These are phyloP conservation scores for Paramuricea clavata DNA, from an alignment of 92 coral and sea anemone species.

Conservation along the genomic window DNA sequence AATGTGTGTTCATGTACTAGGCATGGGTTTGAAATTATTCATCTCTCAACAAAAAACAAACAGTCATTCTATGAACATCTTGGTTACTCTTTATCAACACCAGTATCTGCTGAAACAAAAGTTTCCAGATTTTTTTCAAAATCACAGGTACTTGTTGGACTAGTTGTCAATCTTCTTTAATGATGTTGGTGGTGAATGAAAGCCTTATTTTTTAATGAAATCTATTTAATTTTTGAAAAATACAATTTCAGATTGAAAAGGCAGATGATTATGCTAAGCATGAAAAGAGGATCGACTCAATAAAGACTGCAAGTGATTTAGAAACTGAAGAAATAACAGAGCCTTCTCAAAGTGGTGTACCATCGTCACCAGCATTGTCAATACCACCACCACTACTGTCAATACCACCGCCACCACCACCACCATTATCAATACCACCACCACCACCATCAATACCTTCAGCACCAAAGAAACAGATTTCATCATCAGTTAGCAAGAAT, in stretches of 20 bases:
- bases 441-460: constrained; percentile 40
- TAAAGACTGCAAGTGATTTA: background rate
- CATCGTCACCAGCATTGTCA: background rate
- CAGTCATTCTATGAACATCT: constrained; percentile 88
- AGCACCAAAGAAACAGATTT: no score
- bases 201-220: background rate
- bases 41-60: constrained; percentile 84
- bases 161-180: background rate
- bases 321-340: background rate
- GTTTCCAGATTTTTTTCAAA: constrained; percentile 71
- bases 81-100: constrained; percentile 80
- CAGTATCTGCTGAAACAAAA: constrained; percentile 80
- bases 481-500: constrained; percentile 65
- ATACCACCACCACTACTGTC: constrained; percentile 28
- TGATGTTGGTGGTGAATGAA: no score
- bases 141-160: constrained; percentile 69
- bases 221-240: background rate
- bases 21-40: constrained; percentile 71
- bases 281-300: background rate
- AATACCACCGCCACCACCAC: constrained; percentile 6
- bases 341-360: background rate
- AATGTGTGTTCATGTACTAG: constrained; percentile 44
- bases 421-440: constrained; percentile 73
- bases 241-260: background rate
- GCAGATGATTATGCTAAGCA: background rate